These are phyloP conservation scores for Macropis europaea DNA, from an alignment of 2,888 invertebrate species.

Conservation along the genomic window DNA sequence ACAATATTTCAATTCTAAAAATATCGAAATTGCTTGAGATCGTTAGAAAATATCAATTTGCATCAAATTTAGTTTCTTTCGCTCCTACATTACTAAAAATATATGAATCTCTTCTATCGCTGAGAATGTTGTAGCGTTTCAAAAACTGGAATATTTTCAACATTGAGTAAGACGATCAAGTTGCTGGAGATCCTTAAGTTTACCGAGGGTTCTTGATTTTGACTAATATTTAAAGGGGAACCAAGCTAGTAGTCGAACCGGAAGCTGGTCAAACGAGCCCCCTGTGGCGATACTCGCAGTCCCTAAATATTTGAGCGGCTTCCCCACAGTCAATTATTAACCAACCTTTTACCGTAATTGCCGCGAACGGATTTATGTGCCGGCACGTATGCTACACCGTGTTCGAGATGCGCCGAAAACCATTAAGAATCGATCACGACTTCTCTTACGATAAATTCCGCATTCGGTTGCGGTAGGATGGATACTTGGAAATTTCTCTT, in stretches of 20 bases:
- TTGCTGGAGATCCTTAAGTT: not conserved
- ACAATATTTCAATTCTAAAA: no score
- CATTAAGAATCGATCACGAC: constrained; percentile 45
- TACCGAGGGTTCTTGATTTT: not conserved
- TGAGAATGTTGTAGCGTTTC: not conserved
- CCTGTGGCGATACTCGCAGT: constrained; percentile 22
- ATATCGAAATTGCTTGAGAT: no score
- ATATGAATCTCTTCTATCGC: no score
- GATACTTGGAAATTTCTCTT: constrained; percentile 36
- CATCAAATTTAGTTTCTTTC: no score
- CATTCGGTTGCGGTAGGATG: constrained; percentile 43
- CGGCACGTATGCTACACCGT: constrained; percentile 3
- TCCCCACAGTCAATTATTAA: constrained; percentile 46
- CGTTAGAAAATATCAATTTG: no score
- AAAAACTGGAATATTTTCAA: not conserved
- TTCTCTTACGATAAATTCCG: constrained; percentile 37
- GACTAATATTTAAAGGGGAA: constrained; percentile 1
- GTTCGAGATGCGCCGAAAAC: constrained; percentile 38
- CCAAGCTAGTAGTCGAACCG: no score
- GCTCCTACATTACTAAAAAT: no score
- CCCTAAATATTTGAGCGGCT: constrained; percentile 45
- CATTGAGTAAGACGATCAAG: not conserved
- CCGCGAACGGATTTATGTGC: constrained; percentile 51
- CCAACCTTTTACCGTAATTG: constrained; percentile 56
- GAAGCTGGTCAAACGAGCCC: not conserved